These are phyloP conservation scores for Protobothrops mucrosquamatus DNA, from an alignment of 2,113 vertebrate species.

Conservation along the genomic window DNA sequence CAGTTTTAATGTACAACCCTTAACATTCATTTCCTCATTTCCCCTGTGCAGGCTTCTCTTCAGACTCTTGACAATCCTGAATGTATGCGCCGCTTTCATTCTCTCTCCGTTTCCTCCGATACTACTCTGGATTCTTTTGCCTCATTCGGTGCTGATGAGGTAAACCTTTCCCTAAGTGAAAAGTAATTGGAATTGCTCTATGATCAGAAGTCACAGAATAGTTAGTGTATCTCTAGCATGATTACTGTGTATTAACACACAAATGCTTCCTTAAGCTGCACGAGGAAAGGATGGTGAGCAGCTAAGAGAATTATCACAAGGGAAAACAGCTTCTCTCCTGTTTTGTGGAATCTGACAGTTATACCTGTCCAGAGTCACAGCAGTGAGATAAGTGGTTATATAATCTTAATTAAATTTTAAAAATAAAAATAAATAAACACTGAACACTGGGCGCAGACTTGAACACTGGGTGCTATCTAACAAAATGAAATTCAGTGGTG, in stretches of 20 bases:
- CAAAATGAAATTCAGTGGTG: too few species aligned
- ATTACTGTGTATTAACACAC: not conserved
- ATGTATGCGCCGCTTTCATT: constrained; percentile 82
- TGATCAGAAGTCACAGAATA: not conserved
- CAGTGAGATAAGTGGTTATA: not conserved
- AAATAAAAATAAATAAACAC: not conserved
- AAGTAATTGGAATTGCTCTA: not conserved
- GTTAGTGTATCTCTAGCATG: not conserved
- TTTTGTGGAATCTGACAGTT: not conserved
- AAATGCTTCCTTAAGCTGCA: not conserved
- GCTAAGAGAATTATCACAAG: not conserved
- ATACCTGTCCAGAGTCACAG: not conserved
- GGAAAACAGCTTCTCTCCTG: not conserved
- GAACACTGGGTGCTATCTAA: too few species aligned
- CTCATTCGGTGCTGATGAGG: constrained; percentile 83
- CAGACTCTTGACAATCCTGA: constrained; percentile 73
- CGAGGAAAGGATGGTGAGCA: not conserved
- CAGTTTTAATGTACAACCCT: not conserved
- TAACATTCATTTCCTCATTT: not conserved
- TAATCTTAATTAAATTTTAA: not conserved
- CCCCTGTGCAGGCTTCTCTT: constrained; percentile 27
- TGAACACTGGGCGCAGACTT: not conserved
- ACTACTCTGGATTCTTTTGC: constrained; percentile 84
- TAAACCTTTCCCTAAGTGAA: constrained; percentile 39
- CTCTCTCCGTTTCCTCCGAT: constrained; percentile 84